Conservation (phyloP, 2,888 invertebrate genomes). For the Trachelus troglodyta region DNA sequence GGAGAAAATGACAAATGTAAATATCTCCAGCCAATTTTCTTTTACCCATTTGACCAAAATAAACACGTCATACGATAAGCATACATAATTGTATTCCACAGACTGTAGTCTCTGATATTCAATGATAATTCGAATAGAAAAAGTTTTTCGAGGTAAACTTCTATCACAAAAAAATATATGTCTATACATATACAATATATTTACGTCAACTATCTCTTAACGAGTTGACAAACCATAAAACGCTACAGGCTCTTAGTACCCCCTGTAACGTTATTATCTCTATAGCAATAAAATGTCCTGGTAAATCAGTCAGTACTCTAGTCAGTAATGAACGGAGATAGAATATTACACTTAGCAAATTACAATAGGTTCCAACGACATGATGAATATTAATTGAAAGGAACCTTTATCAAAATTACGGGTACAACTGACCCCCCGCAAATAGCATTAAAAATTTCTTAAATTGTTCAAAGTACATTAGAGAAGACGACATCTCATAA, state of each 20-base stretch:
- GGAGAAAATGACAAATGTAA: too few species aligned
- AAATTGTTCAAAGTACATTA: background rate
- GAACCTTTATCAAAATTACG: background rate
- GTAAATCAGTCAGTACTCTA: conserved; percentile 44
- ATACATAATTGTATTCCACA: background rate
- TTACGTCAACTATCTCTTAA: conserved; percentile 27
- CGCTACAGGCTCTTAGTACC: conserved; percentile 26
- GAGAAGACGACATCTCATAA: background rate
- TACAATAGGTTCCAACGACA: background rate
- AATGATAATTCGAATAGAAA: background rate
- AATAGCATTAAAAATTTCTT: background rate
- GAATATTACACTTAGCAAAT: background rate
- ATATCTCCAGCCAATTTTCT: background rate
- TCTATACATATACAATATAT: background rate
- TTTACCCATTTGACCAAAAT: background rate
- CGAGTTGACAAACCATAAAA: conserved; percentile 31
- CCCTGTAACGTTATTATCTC: conserved; percentile 22
- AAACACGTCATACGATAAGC: too few species aligned
- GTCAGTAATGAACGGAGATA: conserved; percentile 15
- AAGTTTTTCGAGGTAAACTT: conserved; percentile 14
- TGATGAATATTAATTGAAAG: background rate
- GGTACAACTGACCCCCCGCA: background rate
- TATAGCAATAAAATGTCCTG: conserved; percentile 15
- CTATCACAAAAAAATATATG: conserved; percentile 28
- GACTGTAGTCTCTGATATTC: background rate